Evolutionary conservation across 2,113 vertebrate species (phyloP), one percentile per base, ranked within the genome.

Genomic region (Passer montanus): DNA sequence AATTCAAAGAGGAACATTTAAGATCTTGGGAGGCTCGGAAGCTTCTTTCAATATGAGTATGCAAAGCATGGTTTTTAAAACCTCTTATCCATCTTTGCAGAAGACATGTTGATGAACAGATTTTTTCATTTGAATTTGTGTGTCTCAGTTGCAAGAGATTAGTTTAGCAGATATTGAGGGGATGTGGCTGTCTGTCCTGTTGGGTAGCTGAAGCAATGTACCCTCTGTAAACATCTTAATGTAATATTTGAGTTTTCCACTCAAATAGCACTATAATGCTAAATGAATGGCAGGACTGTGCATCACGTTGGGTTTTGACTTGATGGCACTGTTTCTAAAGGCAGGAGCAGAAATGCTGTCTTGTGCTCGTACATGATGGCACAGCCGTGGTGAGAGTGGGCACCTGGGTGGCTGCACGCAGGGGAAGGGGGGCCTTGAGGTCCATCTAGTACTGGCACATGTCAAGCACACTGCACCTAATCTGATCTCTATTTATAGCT

Each of bases 331-430:
- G 5, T 58, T 63, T 44, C 35, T 43, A 43, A 23, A n/a, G 59
- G 10, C 60, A 60, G 78, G 37, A 44, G 35, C 11, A 53, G 86
- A 83, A 49, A 11, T 16, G 20, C 30, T 39, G 31, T 5, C 15
- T 7, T 30, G n/a, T 46, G n/a, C n/a, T 67, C 22, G 21, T 6
- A 5, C 8, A 13, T 5, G 19, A 11, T 31, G 80, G 66, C 76
- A 13, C 67, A 21, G 72, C 31, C 8, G 0, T 3, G 28, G 2
- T 1, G 13, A 18, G 60, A 8, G 55, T 37, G 43, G 67, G 30
- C 78, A 33, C 53, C 66, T 5, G 33, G 50, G 49, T 21, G 9
- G 39, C 33, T 9, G 33, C 1, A 0, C 4, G 0, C 1, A 1
- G 13, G 41, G 2, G 58, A 30, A 28, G 41, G 41, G 68, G 81